These are phyloP conservation scores for Lepidostoma basale DNA, from an alignment of 1,140 invertebrate genomes.

Conservation along the genomic window DNA sequence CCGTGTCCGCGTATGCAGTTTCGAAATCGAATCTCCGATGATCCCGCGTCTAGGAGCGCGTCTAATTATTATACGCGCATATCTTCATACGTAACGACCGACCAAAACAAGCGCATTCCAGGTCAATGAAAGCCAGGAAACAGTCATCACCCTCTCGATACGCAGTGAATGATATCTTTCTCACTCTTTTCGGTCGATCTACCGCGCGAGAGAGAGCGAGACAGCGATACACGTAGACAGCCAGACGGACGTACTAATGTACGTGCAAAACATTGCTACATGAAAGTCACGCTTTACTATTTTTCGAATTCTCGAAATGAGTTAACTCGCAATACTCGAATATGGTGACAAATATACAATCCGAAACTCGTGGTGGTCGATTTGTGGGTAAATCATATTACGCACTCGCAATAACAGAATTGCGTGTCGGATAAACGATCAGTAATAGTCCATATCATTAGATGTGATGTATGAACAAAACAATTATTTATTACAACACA, in stretches of 20 bases:
- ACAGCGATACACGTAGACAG: conserved; percentile 27
- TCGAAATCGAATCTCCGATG: no score
- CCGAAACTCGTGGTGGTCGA: neutral
- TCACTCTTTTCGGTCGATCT: conserved; percentile 6
- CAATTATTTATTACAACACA: conserved; percentile 22
- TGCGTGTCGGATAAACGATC: conserved; percentile 32
- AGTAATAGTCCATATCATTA: conserved; percentile 5
- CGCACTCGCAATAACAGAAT: conserved; percentile 19
- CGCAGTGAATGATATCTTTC: conserved; percentile 12
- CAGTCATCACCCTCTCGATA: conserved; percentile 36
- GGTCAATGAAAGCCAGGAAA: conserved; percentile 50
- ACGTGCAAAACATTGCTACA: conserved; percentile 38
- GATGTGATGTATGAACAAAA: conserved; percentile 24
- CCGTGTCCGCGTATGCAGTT: neutral
- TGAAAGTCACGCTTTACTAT: conserved; percentile 41
- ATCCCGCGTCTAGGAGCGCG: conserved; percentile 10
- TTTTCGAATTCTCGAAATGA: conserved; percentile 15
- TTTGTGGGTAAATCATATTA: neutral
- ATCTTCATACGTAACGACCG: conserved; percentile 32
- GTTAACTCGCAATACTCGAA: neutral
- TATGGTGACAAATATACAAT: neutral
- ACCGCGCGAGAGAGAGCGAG: neutral
- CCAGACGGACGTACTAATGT: conserved; percentile 37
- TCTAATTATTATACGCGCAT: conserved; percentile 25
- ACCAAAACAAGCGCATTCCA: conserved; percentile 48